Evolutionary conservation across 2,113 vertebrate species (phyloP).

Genomic region (Hippocampus guttulatus): DNA sequence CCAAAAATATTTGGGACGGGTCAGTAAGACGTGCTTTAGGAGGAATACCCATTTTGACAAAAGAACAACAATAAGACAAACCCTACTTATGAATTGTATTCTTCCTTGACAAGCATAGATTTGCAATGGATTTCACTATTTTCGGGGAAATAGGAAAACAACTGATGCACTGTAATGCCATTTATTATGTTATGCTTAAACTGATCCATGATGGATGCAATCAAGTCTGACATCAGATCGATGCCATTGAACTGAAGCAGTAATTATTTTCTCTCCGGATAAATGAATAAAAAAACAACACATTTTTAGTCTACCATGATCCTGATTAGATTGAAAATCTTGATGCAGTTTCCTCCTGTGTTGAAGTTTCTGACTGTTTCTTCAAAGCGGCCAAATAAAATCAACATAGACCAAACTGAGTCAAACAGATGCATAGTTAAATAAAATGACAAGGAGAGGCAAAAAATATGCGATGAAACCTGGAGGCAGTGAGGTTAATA

Average conservation of each 20-base stretch:
- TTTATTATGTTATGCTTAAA: slow-evolving; percentile 16
- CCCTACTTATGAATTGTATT: neutral
- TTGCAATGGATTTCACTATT: slow-evolving; percentile 20
- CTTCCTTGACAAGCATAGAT: slow-evolving; percentile 13
- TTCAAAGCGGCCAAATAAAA: slow-evolving; percentile 1
- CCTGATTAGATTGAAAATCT: neutral
- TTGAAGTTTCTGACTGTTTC: neutral
- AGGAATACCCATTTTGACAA: slow-evolving; percentile 5
- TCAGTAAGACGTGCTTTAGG: slow-evolving; percentile 2
- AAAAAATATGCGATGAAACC: slow-evolving; percentile 25
- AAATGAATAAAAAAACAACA: slow-evolving; percentile 4
- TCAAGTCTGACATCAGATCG: slow-evolving; percentile 3
- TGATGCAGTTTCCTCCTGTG: neutral
- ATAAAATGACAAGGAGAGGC: slow-evolving; percentile 19
- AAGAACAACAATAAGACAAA: slow-evolving; percentile 4
- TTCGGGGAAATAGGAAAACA: slow-evolving; percentile 1
- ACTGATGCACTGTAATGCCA: slow-evolving; percentile 1
- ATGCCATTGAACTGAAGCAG: neutral
- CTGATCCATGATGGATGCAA: slow-evolving; percentile 9
- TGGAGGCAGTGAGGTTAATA: slow-evolving; percentile 32
- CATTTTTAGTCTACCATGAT: neutral
- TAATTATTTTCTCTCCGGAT: slow-evolving; percentile 9
- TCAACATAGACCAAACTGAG: slow-evolving; percentile 8
- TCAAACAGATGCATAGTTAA: slow-evolving; percentile 34
- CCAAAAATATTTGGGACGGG: neutral